phyloP scores from a whole-genome alignment of 2,797 vertebrate species.

The Anguilla obscura region DNA sequence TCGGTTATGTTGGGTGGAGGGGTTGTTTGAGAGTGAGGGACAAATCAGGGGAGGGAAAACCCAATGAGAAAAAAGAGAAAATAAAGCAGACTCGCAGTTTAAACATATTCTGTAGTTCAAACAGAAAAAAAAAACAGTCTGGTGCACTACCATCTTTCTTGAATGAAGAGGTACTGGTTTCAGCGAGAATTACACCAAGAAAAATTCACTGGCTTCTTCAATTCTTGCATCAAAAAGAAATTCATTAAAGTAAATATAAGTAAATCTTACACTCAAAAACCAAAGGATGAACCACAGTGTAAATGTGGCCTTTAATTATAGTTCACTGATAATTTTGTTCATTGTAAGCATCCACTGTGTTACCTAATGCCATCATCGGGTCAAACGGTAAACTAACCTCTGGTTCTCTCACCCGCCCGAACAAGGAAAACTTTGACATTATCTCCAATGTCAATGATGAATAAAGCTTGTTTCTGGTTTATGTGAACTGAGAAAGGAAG shows the following conservation, averaged over 20 bases:
- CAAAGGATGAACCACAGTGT: not conserved
- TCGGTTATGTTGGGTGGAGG: not conserved
- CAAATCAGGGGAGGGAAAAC: not conserved
- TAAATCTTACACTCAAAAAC: not conserved
- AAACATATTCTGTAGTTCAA: not conserved
- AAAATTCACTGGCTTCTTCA: not conserved
- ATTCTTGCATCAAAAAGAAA: not conserved
- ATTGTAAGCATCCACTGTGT: not conserved
- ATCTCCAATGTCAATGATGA: constrained; percentile 63
- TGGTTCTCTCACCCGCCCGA: constrained; percentile 14
- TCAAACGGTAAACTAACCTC: constrained; percentile 32
- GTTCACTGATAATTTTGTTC: too few species aligned
- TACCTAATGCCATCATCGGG: not conserved
- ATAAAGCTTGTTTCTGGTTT: constrained; percentile 64
- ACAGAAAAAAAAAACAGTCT: not conserved
- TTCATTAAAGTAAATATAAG: not conserved
- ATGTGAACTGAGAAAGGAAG: constrained; percentile 53
- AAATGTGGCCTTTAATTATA: too few species aligned
- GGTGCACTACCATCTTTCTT: too few species aligned
- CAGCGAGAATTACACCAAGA: not conserved
- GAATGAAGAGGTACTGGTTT: not conserved
- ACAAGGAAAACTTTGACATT: constrained; percentile 44
- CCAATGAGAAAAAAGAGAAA: not conserved
- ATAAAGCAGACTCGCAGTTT: not conserved
- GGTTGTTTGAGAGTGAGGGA: not conserved